Percentiles rank a stretch among this genome's conserved stretches.
Evolutionary conservation across 1,140 invertebrate genomes (phyloP).

Genomic region (Trachymyrmex septentrionalis): DNA sequence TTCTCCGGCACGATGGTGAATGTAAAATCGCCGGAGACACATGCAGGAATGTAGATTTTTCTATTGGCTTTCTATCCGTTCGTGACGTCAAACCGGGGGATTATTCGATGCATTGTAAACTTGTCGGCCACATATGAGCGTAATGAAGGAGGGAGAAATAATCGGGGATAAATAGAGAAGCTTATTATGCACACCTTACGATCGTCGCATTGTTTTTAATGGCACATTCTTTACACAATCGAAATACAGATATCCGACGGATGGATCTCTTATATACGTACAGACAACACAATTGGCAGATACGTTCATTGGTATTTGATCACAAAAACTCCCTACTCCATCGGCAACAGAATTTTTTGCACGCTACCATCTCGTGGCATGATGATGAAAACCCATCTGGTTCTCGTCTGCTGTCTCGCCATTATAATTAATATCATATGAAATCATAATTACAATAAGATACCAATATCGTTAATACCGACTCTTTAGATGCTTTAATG

Average conservation of each 20-base stretch:
- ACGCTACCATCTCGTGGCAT: not conserved
- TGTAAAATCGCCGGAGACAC: conserved; percentile 72
- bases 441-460: conserved; percentile 33
- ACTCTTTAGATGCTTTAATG: not conserved
- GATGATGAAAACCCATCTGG: conserved; percentile 23
- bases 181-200: not conserved
- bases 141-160: not conserved
- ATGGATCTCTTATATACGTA: not conserved
- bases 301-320: not conserved
- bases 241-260: not conserved
- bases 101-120: conserved; percentile 59
- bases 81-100: conserved; percentile 69
- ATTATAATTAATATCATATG: conserved; percentile 33
- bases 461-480: not conserved
- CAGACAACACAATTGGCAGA: not conserved
- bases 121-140: not conserved
- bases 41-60: conserved; percentile 78
- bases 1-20: conserved; percentile 62
- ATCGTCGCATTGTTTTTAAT: conserved; percentile 20
- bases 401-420: conserved; percentile 25
- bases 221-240: not conserved
- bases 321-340: conserved; percentile 17
- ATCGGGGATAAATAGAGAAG: not conserved
- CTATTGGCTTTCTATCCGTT: conserved; percentile 71
- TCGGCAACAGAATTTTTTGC: conserved; percentile 26